These are phyloP conservation scores for Drosophila stalkeri DNA, from an alignment of 2,888 invertebrate species.

Conservation along the genomic window DNA sequence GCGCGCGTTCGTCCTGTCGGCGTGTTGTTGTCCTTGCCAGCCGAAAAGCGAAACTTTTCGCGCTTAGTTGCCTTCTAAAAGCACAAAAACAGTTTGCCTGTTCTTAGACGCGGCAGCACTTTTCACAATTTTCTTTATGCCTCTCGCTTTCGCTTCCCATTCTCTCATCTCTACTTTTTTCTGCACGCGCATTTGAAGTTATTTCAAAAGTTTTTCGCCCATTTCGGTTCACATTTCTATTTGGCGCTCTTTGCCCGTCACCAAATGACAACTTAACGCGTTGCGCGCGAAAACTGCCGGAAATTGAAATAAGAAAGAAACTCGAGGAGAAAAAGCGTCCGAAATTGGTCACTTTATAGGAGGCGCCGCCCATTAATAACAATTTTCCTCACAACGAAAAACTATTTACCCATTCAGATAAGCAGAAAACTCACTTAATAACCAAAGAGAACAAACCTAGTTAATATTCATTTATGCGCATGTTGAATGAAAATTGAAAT, in stretches of 20 bases:
- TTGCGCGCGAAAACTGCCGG: conserved; percentile 58
- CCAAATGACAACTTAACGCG: conserved; percentile 69
- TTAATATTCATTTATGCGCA: conserved; percentile 31
- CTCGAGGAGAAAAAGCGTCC: conserved; percentile 19
- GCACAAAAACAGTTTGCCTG: conserved; percentile 44
- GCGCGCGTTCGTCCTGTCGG: conserved; percentile 11
- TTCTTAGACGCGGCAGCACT: conserved; percentile 32
- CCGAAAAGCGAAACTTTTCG: conserved; percentile 76
- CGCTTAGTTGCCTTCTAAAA: conserved; percentile 67
- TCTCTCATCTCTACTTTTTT: background rate
- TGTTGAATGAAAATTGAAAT: too few relatives aligned
- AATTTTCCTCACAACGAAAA: conserved; percentile 33
- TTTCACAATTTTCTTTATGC: conserved; percentile 64
- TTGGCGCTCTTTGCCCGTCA: conserved; percentile 42
- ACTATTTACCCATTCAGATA: conserved; percentile 39
- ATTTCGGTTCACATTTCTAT: conserved; percentile 28
- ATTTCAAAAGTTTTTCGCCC: conserved; percentile 62
- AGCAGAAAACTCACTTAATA: conserved; percentile 5
- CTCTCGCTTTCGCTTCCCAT: conserved; percentile 8
- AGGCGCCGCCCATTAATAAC: conserved; percentile 58
- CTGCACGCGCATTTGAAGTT: conserved; percentile 61
- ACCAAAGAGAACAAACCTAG: background rate
- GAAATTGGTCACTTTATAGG: conserved; percentile 41
- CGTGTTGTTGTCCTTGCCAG: conserved; percentile 43
- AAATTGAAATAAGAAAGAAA: conserved; percentile 66